Evolutionary conservation across 2,888 invertebrate genomes (phyloP).

Genomic region (Eulithis testata): DNA sequence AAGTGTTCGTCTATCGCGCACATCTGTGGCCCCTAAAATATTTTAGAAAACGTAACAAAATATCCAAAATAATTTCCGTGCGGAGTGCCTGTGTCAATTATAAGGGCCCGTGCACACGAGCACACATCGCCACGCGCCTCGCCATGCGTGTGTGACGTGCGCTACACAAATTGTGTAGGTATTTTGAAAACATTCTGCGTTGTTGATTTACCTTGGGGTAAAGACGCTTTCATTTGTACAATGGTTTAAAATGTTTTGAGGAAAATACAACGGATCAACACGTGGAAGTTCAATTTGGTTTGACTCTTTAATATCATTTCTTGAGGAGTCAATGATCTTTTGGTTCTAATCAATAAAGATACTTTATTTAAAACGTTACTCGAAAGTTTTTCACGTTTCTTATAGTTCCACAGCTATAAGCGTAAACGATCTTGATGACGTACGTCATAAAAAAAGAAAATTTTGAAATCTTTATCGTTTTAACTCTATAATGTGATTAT

Average conservation of each 20-base stretch:
- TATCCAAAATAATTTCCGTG: slow-evolving; percentile 18
- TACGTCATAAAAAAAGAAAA: too few relatives aligned
- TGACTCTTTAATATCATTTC: too few relatives aligned
- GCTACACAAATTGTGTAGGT: background rate
- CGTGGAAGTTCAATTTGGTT: too few relatives aligned
- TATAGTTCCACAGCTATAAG: too few relatives aligned
- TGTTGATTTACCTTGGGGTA: slow-evolving; percentile 10
- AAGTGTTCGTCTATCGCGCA: too few relatives aligned
- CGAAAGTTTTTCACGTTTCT: too few relatives aligned
- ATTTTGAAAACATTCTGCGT: slow-evolving; percentile 30
- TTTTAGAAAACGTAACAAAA: background rate
- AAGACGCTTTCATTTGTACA: slow-evolving; percentile 1
- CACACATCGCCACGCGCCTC: slow-evolving; percentile 15
- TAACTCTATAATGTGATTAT: too few relatives aligned
- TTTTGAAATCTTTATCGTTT: too few relatives aligned
- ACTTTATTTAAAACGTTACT: too few relatives aligned
- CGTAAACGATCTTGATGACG: too few relatives aligned
- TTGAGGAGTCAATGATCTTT: too few relatives aligned
- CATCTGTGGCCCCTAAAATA: background rate
- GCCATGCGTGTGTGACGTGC: slow-evolving; percentile 31
- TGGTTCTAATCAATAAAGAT: too few relatives aligned
- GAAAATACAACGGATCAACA: background rate
- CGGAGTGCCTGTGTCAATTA: slow-evolving; percentile 28
- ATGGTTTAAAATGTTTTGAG: slow-evolving; percentile 5
- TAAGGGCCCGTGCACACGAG: slow-evolving; percentile 36